Base-by-base conservation (phyloP, 2,888 invertebrate species). In the Amphipoea oculea region DNA sequence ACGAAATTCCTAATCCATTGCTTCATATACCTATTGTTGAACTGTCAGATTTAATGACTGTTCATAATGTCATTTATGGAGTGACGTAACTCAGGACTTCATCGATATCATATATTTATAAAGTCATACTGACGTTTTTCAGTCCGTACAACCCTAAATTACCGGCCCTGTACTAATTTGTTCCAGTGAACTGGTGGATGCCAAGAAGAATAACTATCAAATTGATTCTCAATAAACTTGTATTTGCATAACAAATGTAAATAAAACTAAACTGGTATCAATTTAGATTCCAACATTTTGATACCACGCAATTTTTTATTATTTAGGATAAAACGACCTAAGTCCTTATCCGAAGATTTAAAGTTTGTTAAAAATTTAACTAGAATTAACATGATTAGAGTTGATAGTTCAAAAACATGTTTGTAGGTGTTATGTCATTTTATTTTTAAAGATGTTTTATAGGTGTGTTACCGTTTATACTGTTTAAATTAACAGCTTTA, bases 111-210 rank as follows among this genome's bases (percentile, higher is more conserved):
- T n/a, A n/a, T n/a, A n/a, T 51, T 48, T 0, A 14, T 3, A 6
- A 66, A 51, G n/a, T 54, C 11, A 6, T 40, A 40, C 1, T 7
- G 0, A 17, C 42, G 9, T 42, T 57, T 73, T n/a, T 0, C 2
- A n/a, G 4, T 70, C 7, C 17, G 82, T 42, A 71, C 88, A 86
- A 42, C 86, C 86, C 86, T 86, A 82, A 76, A 82, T 85, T 85
- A 88, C 23, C 73, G 88, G 57, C 90, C 90, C 79, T 89, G 92
- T 85, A 74, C 91, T 91, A 89, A 92, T 91, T 91, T 81, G 81
- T 85, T 88, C 81, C 82, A 78, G 72, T 77, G 81, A 85, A 76
- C 81, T 79, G 79, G 85, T 78, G 73, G 66, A 82, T 79, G 86
- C 67, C 71, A n/a, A 68, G 73, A 76, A 70, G 74, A 82, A 78